A percentile compares a stretch with the other conserved stretches of the same genome.
phyloP scores from a whole-genome alignment of 2,797 vertebrate species.

The Danio kyathit region DNA sequence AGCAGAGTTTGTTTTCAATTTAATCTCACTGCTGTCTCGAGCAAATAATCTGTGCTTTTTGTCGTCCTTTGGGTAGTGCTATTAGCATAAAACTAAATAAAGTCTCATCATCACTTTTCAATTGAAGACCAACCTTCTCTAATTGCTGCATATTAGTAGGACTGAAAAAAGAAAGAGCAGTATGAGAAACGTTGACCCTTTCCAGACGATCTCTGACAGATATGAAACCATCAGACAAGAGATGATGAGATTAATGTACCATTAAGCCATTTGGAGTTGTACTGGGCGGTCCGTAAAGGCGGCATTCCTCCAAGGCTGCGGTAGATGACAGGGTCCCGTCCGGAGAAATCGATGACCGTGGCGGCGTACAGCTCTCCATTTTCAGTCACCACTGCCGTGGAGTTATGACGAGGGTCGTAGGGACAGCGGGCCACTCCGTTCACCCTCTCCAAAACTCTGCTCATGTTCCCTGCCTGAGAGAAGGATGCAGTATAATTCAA shows the following conservation, averaged over 20 bases:
- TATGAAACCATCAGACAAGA: constrained; percentile 20
- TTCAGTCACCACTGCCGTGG: constrained; percentile 95
- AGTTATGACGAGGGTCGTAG: constrained; percentile 96
- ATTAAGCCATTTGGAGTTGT: constrained; percentile 99
- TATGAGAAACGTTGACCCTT: constrained; percentile 1
- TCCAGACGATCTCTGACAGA: not conserved
- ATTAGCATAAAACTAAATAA: not conserved
- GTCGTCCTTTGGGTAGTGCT: not conserved
- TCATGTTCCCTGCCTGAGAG: constrained; percentile 92
- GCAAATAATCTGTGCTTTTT: not conserved
- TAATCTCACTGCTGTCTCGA: not conserved
- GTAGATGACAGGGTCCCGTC: constrained; percentile 97
- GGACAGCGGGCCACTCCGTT: constrained; percentile 97
- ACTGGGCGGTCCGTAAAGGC: constrained; percentile 94
- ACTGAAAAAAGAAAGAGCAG: not conserved
- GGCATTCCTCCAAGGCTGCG: constrained; percentile 95
- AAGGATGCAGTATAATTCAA: not conserved
- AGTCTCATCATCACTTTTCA: not conserved
- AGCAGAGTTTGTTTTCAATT: not conserved
- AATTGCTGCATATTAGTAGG: not conserved
- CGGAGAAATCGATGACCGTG: constrained; percentile 98
- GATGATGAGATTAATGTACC: constrained; percentile 76
- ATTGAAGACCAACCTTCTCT: not conserved
- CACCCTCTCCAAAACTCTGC: constrained; percentile 90
- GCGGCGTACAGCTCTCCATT: constrained; percentile 95